A percentile compares a stretch with the other conserved stretches of the same genome.
Evolutionary conservation across 2,113 vertebrate genomes (phyloP).

Genomic region (Perca schrenkii): DNA sequence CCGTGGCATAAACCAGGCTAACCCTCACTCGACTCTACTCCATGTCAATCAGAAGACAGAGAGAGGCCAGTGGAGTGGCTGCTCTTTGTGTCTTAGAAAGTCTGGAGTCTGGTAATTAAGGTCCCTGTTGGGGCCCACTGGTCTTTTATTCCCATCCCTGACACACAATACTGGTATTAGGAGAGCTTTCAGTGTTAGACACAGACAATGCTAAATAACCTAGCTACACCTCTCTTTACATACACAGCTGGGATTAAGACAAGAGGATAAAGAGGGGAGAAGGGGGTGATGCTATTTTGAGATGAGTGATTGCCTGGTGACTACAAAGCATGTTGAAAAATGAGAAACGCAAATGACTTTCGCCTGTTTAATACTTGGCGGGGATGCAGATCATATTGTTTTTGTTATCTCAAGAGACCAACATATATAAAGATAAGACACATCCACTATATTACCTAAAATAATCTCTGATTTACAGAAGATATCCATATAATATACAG

Average conservation of each 20-base stretch:
- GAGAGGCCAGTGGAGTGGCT: slow-evolving; percentile 56
- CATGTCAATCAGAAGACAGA: slow-evolving; percentile 65
- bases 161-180: slow-evolving; percentile 75
- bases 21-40: slow-evolving; percentile 45
- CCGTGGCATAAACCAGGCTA: slow-evolving; percentile 37
- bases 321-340: not conserved
- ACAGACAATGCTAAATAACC: slow-evolving; percentile 58
- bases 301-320: not conserved
- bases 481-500: not conserved
- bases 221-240: slow-evolving; percentile 15
- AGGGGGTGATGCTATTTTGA: slow-evolving; percentile 1
- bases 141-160: slow-evolving; percentile 61
- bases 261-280: not conserved
- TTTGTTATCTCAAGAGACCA: not conserved
- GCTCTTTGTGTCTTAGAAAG: slow-evolving; percentile 64
- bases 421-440: not conserved
- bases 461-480: not conserved
- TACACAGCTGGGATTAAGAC: slow-evolving; percentile 1
- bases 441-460: not conserved
- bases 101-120: slow-evolving; percentile 77
- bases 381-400: not conserved
- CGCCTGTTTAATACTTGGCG: not conserved
- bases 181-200: slow-evolving; percentile 49
- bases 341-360: not conserved
- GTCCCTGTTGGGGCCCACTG: slow-evolving; percentile 55